These are phyloP conservation scores for Diprion similis DNA, from an alignment of 1,140 invertebrate species.

Conservation along the genomic window DNA sequence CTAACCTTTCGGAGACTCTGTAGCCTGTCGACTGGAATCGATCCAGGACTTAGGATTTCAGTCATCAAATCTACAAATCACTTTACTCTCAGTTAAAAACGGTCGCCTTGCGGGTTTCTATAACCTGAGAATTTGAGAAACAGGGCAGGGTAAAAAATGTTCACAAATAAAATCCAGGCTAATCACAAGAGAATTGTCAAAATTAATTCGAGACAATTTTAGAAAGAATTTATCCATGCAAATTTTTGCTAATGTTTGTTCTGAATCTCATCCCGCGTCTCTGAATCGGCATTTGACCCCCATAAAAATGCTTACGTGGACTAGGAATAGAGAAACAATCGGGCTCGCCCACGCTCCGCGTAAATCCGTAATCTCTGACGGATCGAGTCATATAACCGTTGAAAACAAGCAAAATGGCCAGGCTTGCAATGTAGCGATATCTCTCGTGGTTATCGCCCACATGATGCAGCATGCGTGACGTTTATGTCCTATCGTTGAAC, in stretches of 20 bases:
- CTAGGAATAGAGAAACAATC: not conserved
- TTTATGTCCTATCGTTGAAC: not conserved
- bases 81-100: not conserved
- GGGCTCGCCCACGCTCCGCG: not conserved
- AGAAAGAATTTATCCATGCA: no score
- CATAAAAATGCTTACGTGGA: not conserved
- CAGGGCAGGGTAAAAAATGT: no score
- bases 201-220: no score
- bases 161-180: no score
- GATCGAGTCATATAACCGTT: not conserved
- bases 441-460: not conserved
- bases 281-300: not conserved
- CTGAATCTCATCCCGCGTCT: no score
- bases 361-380: not conserved
- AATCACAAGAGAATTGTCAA: no score
- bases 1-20: not conserved
- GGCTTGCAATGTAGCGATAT: not conserved
- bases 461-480: not conserved
- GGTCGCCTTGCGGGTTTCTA: not conserved
- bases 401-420: not conserved
- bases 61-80: not conserved
- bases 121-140: no score
- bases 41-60: not conserved
- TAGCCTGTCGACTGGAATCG: not conserved
- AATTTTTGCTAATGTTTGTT: no score